A percentile compares a stretch with the other conserved stretches of the same genome.
phyloP scores from a whole-genome alignment of 2,888 invertebrate genomes.

The Tetrapedia diversipes region DNA sequence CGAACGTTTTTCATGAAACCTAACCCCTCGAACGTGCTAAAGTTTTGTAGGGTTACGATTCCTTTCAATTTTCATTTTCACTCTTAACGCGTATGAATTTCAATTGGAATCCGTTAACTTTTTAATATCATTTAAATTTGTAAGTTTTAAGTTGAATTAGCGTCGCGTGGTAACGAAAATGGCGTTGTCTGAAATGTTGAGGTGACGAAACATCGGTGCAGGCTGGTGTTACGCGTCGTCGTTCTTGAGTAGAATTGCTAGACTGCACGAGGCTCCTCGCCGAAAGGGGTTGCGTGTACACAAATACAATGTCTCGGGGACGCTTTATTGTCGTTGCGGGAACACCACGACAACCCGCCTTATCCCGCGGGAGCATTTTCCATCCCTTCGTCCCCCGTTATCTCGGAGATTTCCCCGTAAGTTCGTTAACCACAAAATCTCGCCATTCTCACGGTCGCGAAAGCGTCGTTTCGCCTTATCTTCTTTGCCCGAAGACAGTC shows the following conservation, averaged over 20 bases:
- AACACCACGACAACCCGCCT: constrained; percentile 43
- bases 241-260: constrained; percentile 16
- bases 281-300: constrained; percentile 33
- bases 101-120: too few species aligned
- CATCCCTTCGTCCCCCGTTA: constrained; percentile 70
- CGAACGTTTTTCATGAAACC: too few species aligned
- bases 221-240: constrained; percentile 3
- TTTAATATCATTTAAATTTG: too few species aligned
- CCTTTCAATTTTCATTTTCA: too few species aligned
- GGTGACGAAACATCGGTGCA: constrained; percentile 26
- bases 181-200: constrained; percentile 11
- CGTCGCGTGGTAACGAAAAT: not conserved
- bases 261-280: constrained; percentile 27
- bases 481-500: constrained; percentile 41
- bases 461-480: constrained; percentile 62
- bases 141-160: not conserved
- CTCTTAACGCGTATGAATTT: too few species aligned
- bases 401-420: constrained; percentile 74
- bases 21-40: too few species aligned
- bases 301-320: constrained; percentile 22
- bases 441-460: constrained; percentile 57
- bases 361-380: constrained; percentile 75
- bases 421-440: constrained; percentile 75
- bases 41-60: too few species aligned
- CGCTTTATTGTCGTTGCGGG: constrained; percentile 61